Evolutionary conservation across 2,888 invertebrate genomes (phyloP).

Genomic region (Agonopterix heracliana): DNA sequence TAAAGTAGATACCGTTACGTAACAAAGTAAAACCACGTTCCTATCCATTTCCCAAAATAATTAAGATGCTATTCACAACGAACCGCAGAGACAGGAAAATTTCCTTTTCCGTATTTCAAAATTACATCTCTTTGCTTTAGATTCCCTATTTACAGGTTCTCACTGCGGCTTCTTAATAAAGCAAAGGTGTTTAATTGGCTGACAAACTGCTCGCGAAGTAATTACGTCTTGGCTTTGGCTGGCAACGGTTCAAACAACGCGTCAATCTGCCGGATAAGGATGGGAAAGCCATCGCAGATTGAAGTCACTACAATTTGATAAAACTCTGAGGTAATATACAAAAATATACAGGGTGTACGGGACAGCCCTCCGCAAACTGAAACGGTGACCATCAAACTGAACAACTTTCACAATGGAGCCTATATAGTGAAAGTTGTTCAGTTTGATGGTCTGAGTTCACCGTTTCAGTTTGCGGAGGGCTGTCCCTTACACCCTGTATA

Average conservation of each 20-base stretch:
- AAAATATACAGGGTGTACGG: not conserved
- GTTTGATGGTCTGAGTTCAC: not conserved
- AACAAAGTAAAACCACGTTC: not conserved
- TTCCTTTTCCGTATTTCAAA: constrained; percentile 7
- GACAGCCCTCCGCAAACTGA: too few species aligned
- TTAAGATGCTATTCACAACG: constrained; percentile 8
- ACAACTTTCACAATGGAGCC: not conserved
- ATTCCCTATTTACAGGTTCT: constrained; percentile 38
- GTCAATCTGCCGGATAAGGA: constrained; percentile 55
- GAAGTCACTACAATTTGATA: not conserved
- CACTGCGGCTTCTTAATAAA: constrained; percentile 71
- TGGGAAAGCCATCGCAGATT: constrained; percentile 18
- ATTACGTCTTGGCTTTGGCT: constrained; percentile 64
- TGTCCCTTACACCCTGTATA: too few species aligned
- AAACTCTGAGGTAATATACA: not conserved
- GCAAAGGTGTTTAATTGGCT: constrained; percentile 76
- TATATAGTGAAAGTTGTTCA: not conserved
- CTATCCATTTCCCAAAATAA: constrained; percentile 4
- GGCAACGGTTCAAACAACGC: constrained; percentile 61
- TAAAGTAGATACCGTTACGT: too few species aligned
- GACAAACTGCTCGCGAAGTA: constrained; percentile 73
- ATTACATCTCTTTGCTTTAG: constrained; percentile 1
- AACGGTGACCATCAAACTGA: not conserved
- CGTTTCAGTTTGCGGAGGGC: too few species aligned
- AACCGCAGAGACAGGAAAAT: constrained; percentile 9